Percentiles rank a stretch among this genome's conserved stretches.
Evolutionary conservation across 1,140 invertebrate genomes (phyloP).

Genomic region (Mactra quadrangularis): DNA sequence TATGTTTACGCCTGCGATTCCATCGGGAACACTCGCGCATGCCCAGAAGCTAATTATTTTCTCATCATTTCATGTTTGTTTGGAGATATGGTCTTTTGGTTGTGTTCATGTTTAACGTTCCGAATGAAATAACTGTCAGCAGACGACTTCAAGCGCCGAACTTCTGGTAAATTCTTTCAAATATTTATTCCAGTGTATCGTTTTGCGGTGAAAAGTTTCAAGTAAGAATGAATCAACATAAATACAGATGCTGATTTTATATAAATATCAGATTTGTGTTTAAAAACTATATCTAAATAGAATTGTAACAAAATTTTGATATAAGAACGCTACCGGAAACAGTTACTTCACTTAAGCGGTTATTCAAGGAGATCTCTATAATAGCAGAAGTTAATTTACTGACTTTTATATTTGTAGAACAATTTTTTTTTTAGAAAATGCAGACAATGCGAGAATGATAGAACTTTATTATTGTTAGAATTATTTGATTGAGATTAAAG

Average conservation of each 20-base stretch:
- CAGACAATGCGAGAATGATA: no score
- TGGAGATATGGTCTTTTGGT: conserved; percentile 47
- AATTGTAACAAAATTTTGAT: conserved; percentile 23
- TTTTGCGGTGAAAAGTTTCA: conserved; percentile 53
- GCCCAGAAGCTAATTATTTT: conserved; percentile 50
- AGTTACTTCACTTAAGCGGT: no score
- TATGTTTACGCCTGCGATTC: conserved; percentile 41
- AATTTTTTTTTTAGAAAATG: no score
- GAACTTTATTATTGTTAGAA: no score
- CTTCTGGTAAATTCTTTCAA: conserved; percentile 38
- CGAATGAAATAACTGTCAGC: conserved; percentile 45
- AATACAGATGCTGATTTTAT: conserved; percentile 52
- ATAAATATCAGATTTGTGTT: conserved; percentile 50
- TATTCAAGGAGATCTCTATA: no score
- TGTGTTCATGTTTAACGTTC: conserved; percentile 24
- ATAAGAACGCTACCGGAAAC: not conserved
- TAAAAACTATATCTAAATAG: conserved; percentile 42
- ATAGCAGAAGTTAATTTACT: no score
- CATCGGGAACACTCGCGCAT: not conserved
- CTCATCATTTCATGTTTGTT: conserved; percentile 48
- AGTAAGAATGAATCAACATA: conserved; percentile 25
- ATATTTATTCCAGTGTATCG: conserved; percentile 54
- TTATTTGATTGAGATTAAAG: no score
- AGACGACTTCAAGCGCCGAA: conserved; percentile 28
- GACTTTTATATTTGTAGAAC: no score